phyloP scores from a whole-genome alignment of 1,140 invertebrate genomes.

The Lepidurus packardi region DNA sequence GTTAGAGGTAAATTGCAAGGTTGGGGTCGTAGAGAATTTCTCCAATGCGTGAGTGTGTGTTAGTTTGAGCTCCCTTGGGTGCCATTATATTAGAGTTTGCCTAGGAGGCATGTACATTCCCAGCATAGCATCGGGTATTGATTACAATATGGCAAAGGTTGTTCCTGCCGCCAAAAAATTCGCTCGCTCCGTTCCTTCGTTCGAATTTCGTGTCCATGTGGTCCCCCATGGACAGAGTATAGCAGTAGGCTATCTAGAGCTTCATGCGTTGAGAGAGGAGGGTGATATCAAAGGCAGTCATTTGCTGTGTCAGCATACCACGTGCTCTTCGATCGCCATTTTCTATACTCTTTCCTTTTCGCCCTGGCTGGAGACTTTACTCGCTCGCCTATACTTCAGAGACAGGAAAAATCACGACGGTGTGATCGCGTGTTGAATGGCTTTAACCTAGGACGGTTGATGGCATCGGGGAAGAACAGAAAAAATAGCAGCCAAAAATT shows the following conservation, averaged over 20 bases:
- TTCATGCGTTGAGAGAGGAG: not conserved
- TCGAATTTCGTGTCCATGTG: not conserved
- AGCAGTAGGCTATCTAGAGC: not conserved
- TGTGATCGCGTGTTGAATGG: not conserved
- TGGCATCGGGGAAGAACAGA: not conserved
- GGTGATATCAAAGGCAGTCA: not conserved
- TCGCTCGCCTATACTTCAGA: not conserved
- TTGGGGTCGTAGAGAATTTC: not conserved
- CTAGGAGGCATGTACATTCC: not conserved
- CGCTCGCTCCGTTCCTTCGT: not conserved
- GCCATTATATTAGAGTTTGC: not conserved
- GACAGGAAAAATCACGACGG: not conserved
- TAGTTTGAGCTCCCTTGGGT: not conserved
- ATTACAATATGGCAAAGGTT: not conserved
- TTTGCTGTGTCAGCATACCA: slow-evolving; percentile 9
- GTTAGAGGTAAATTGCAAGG: not conserved
- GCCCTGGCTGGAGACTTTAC: slow-evolving; percentile 7
- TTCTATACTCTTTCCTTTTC: not conserved
- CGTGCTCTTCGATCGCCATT: not conserved
- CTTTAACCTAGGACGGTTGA: not conserved
- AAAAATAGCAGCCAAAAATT: not conserved
- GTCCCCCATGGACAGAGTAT: not conserved
- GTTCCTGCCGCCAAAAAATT: not conserved
- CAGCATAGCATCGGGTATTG: not conserved
- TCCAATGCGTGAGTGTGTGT: not conserved